Evolutionary conservation across 2,888 invertebrate genomes (phyloP), one percentile per base, ranked within the genome.

Genomic region (Cephus sareptanus): DNA sequence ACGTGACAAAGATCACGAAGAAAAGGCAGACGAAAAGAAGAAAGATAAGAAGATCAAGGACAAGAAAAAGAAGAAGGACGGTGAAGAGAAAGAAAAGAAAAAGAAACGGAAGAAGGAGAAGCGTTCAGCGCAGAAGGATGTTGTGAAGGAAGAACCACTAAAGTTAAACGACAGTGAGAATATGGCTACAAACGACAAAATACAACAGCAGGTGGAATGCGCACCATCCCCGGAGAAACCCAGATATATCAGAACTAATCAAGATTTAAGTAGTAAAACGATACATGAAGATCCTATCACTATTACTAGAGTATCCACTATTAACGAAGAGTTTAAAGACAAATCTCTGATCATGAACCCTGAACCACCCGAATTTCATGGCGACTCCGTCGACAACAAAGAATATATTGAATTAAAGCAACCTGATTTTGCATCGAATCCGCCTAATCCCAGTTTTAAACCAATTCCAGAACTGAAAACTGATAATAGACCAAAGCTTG

Each of bases 61-160:
- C 75, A 90, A 90, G 89, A 92, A 91, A 83, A 91, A 91, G 83
- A 94, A 94, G 84, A 93, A 93, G 56, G 93, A 93, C n/a, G 92
- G 92, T 79, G 93, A 93, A 77, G 93, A 94, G 33, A 93, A 93
- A 82, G 93, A 93, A 87, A 94, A 93, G 76, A 93, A 93, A 84
- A 92, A 92, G 78, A 91, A 91, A 83, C 91, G 89, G 85, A 89
- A 86, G 85, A 90, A 90, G 79, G 88, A 88, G 79, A 89, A 90
- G 79, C 90, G 90, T 68, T 90, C 82, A 81, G 90, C 83, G 78
- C 90, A 88, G 82, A 89, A 90, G 76, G 91, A 90, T 40, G 76
- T 81, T 30, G 80, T 77, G 4, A 83, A 85, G 81, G 82, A 82
- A 56, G 83, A 85, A 68, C 35, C 79, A 13, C 40, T 78, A 13